phyloP scores from a whole-genome alignment of 2,888 invertebrate species.

The Zootermopsis nevadensis region DNA sequence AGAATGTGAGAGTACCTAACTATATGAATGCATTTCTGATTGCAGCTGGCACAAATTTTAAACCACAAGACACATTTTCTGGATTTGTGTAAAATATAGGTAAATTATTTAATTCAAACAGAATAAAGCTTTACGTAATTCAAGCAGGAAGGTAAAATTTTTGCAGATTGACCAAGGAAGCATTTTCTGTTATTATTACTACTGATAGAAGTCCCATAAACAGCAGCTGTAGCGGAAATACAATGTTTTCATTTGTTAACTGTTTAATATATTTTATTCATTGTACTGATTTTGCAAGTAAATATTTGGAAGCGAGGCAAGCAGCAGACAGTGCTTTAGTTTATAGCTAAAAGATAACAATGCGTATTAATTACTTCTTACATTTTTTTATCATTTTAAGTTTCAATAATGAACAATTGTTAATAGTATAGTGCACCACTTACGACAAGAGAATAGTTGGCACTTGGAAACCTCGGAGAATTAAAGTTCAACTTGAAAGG shows the following conservation, averaged over 20 bases:
- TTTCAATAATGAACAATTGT: background rate
- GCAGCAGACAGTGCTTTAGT: slow-evolving; percentile 1
- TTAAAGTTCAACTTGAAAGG: slow-evolving; percentile 19
- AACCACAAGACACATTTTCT: too few species aligned
- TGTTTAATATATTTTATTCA: background rate
- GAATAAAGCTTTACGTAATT: background rate
- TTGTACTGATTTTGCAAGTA: slow-evolving; percentile 35
- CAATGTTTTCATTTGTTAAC: slow-evolving; percentile 18
- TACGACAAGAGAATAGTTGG: background rate
- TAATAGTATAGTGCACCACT: background rate
- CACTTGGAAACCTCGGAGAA: background rate
- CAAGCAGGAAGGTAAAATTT: slow-evolving; percentile 13
- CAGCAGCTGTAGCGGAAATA: slow-evolving; percentile 23
- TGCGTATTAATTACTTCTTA: slow-evolving; percentile 23
- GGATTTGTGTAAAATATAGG: too few species aligned
- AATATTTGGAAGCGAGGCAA: slow-evolving; percentile 36
- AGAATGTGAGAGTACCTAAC: too few species aligned
- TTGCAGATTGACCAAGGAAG: slow-evolving; percentile 24
- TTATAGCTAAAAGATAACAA: slow-evolving; percentile 38
- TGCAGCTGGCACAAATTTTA: too few species aligned
- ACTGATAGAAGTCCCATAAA: slow-evolving; percentile 12
- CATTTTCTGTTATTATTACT: slow-evolving; percentile 32
- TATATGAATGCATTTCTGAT: too few species aligned
- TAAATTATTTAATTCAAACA: background rate
- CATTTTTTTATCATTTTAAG: background rate